Evolutionary conservation across 2,797 vertebrate species (phyloP), one percentile per base, ranked within the genome.

Genomic region (Pseudochirops corinnae): DNA sequence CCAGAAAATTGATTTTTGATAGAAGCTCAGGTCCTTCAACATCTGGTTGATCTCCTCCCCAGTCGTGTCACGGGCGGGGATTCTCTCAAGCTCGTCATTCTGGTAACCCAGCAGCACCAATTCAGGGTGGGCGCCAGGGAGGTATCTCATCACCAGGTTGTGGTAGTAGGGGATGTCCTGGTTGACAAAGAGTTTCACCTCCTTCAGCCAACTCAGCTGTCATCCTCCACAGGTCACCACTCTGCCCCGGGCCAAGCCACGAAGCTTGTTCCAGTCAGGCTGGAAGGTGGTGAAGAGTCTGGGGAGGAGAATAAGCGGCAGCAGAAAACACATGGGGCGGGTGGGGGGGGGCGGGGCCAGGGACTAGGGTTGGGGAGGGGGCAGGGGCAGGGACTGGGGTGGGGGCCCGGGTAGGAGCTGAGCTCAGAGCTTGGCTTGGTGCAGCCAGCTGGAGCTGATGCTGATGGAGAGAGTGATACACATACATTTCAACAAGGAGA

Each of bases 91-190:
- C 97, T 99, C 99, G 95, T 99, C 98, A 0, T 99, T 99, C 55
- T 98, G 98, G 93, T 98, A 98, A 97, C 98, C 99, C 94, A 99
- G 98, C 90, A 99, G 99, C 98, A 99, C 99, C 1, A 99, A 99
- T 98, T 99, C 99, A 0, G 99, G 99, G 97, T 99, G 99, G 5
- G 99, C 99, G n/a, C 99, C 99, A 0, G 99, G 99, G 94, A 99
- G 98, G 98, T 99, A 99, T 98, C 99, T 99, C 99, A 99, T 99
- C 97, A 99, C 99, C 98, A 99, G 98, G 98, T 99, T 99, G 98
- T 99, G 99, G 98, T 99, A 99, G 90, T 99, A 99, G 98, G 99
- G 99, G 98, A 99, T 99, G 98, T 99, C 99, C 98, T 99, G 98
- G 93, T 98, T 98, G 98, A 99, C 99, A 91, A 99, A 99, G 97